Base-by-base conservation (phyloP, 2,113 vertebrate genomes). In the Zosterops japonicus region DNA sequence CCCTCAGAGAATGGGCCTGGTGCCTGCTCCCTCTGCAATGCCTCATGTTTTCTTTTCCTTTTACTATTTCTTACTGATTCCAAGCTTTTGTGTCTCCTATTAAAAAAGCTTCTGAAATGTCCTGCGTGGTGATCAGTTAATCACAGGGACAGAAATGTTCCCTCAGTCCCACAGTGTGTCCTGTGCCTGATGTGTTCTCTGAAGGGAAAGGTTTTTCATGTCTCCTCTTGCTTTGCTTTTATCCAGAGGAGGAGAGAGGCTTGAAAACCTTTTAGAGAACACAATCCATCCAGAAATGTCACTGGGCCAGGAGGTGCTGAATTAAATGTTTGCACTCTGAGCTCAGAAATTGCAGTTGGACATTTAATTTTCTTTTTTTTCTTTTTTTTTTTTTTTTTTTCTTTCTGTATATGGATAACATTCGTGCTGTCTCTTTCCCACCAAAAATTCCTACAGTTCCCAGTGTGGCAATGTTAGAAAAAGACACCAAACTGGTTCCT, bases 1-100 rank as follows among this genome's bases (percentile, higher is more conserved):
- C 91, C 87, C 69, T 89, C 61, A 22, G 89, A 91, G 95, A 39
- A 76, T 6, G 49, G 71, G 94, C 87, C 78, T 64, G 77, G 46
- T 65, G 83, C 91, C 95, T 89, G 70, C 52, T 95, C 88, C 81
- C 78, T 89, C 87, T 82, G 77, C 83, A 91, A 19, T 64, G 69
- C 44, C 64, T 83, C 57, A 7, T 70, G 49, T 56, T 75, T 71
- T 42, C 69, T 39, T 75, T 46, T 35, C 21, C 20, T 71, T 85
- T 60, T 90, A 75, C 86, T 89, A 41, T 89, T 93, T n/a, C 77
- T 53, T 76, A 64, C 84, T 59, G 76, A 53, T 93, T 94, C 89
- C 81, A 76, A 7, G 13, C 67, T 60, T 42, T n/a, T 61, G 42
- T 81, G 72, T 31, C 50, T 80, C 42, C 46, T 68, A 3, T 64